These are phyloP conservation scores for Tillus elongatus DNA, from an alignment of 2,888 invertebrate genomes.

Conservation along the genomic window DNA sequence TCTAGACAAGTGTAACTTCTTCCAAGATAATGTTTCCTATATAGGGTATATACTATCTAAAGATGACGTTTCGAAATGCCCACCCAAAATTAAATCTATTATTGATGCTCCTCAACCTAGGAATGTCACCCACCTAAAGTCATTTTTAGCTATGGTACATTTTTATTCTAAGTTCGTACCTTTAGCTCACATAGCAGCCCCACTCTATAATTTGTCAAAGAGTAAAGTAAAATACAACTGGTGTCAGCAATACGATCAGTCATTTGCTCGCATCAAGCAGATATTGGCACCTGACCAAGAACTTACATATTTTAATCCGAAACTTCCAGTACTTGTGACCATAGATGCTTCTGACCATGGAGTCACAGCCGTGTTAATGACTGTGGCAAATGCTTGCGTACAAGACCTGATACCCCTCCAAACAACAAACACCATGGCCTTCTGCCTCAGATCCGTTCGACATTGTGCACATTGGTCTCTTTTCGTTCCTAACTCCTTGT, in stretches of 20 bases:
- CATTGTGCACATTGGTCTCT: too few species aligned
- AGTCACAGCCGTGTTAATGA: not conserved
- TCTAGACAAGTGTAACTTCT: constrained; percentile 31
- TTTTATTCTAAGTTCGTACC: not conserved
- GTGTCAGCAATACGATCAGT: not conserved
- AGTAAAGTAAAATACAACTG: not conserved
- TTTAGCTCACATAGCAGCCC: not conserved
- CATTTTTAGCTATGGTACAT: not conserved
- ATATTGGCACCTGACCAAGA: not conserved
- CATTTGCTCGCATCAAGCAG: not conserved
- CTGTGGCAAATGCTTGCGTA: too few species aligned
- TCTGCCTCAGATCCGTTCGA: too few species aligned
- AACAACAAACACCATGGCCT: too few species aligned
- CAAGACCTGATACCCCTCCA: too few species aligned
- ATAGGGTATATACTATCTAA: constrained; percentile 24
- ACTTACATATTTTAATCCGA: not conserved
- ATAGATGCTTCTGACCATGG: not conserved
- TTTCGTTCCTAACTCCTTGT: not conserved
- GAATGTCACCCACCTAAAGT: constrained; percentile 7
- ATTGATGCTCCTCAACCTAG: constrained; percentile 7
- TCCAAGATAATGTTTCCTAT: constrained; percentile 28
- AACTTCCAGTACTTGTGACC: not conserved
- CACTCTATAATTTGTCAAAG: not conserved
- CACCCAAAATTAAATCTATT: constrained; percentile 5
- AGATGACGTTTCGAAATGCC: constrained; percentile 16